These are phyloP conservation scores for Aculops lycopersici DNA, from an alignment of 1,140 invertebrate genomes.

Conservation along the genomic window DNA sequence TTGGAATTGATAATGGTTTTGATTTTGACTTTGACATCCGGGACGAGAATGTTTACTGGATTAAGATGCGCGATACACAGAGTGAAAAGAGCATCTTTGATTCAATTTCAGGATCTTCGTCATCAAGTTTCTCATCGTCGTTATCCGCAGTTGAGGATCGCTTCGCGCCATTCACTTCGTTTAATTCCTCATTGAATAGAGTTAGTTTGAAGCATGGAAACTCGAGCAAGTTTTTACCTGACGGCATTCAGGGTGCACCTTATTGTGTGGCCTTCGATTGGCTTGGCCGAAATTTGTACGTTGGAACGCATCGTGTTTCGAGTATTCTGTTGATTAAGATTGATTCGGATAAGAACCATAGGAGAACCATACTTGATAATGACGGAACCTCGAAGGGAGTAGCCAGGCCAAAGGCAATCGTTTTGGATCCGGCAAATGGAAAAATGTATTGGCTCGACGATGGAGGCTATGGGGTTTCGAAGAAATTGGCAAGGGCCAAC, in stretches of 20 bases:
- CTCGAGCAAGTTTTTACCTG: constrained; percentile 37
- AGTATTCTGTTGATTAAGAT: constrained; percentile 31
- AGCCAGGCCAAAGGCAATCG: constrained; percentile 49
- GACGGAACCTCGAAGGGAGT: constrained; percentile 55
- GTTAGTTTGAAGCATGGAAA: constrained; percentile 57
- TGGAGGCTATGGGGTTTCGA: constrained; percentile 53
- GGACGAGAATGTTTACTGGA: constrained; percentile 45
- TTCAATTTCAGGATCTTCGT: constrained; percentile 1
- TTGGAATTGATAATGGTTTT: constrained; percentile 54
- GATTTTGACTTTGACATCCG: constrained; percentile 68
- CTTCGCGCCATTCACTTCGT: constrained; percentile 6
- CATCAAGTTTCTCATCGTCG: not conserved
- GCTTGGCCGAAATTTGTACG: constrained; percentile 71
- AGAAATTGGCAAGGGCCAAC: constrained; percentile 61
- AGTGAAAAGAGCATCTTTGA: constrained; percentile 8
- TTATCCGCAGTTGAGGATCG: constrained; percentile 4
- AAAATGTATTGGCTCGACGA: constrained; percentile 83
- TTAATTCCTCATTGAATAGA: too few relatives aligned
- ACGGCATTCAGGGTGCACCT: constrained; percentile 55
- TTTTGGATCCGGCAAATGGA: constrained; percentile 60
- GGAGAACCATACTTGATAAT: constrained; percentile 61
- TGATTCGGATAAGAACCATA: constrained; percentile 15
- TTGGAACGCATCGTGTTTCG: constrained; percentile 41
- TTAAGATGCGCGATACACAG: constrained; percentile 26
- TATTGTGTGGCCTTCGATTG: constrained; percentile 76